phyloP scores from a whole-genome alignment of 2,113 vertebrate species.

The Cardinalis cardinalis region DNA sequence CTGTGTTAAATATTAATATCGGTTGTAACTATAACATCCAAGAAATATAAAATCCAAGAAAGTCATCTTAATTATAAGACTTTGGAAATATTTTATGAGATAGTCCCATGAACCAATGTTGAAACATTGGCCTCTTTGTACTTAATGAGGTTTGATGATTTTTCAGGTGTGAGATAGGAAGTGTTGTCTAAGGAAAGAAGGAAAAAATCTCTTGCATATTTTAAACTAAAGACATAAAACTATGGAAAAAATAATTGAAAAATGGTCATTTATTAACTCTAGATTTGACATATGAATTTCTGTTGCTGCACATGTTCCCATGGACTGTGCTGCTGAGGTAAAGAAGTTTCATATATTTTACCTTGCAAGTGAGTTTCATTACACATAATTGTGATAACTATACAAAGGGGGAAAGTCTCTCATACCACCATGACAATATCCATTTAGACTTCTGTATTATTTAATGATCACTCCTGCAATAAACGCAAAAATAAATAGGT shows the following conservation, averaged over 20 bases:
- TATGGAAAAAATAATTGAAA: neutral
- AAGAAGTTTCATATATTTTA: neutral
- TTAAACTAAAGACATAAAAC: neutral
- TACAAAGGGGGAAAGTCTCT: neutral
- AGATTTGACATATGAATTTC: neutral
- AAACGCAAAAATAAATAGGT: neutral
- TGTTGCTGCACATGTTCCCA: neutral
- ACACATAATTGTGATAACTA: neutral
- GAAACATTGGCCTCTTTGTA: neutral
- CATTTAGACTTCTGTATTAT: neutral
- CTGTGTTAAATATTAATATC: neutral
- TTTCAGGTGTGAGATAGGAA: neutral
- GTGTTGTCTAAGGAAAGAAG: neutral
- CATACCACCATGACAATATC: neutral
- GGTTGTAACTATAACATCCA: neutral
- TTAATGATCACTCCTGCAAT: neutral
- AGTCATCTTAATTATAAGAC: neutral
- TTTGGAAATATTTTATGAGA: slow-evolving; percentile 25
- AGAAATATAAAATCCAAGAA: slow-evolving; percentile 16
- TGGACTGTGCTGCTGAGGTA: neutral
- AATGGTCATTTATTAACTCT: neutral
- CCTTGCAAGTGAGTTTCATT: neutral
- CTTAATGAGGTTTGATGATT: neutral
- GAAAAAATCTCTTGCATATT: neutral
- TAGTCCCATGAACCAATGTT: neutral